Base-by-base conservation (phyloP, 1,140 invertebrate species). In the Laupala kohalensis region DNA sequence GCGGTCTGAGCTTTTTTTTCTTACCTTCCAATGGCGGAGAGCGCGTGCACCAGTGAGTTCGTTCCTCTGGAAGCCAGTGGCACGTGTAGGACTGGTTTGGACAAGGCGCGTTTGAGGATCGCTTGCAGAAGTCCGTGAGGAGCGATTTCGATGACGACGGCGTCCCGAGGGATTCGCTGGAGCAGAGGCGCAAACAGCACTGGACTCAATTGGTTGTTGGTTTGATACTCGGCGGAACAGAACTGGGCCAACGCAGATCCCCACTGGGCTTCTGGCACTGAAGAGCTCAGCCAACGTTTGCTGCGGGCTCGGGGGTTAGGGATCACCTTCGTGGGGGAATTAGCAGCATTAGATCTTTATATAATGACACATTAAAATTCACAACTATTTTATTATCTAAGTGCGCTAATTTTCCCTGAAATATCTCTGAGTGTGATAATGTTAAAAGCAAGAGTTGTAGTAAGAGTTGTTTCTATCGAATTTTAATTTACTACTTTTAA, bases 321-420 rank as follows among this genome's bases (percentile, higher is more conserved):
- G 73, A 88, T 84, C 0, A 87, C 78, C 84, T 86, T 71, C 6
- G 77, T n/a, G n/a, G n/a, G n/a, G n/a, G n/a, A n/a, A n/a, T n/a
- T n/a, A n/a, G n/a, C n/a, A n/a, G n/a, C n/a, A n/a, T n/a, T n/a
- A n/a, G n/a, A n/a, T n/a, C n/a, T n/a, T n/a, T n/a, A n/a, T n/a
- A n/a, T n/a, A n/a, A n/a, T n/a, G n/a, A n/a, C n/a, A n/a, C n/a
- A n/a, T n/a, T n/a, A n/a, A n/a, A n/a, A n/a, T n/a, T n/a, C n/a
- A n/a, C n/a, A n/a, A n/a, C n/a, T n/a, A n/a, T n/a, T n/a, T n/a
- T n/a, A n/a, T n/a, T n/a, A n/a, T n/a, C n/a, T n/a, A n/a, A n/a
- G n/a, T n/a, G n/a, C n/a, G n/a, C n/a, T n/a, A n/a, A n/a, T n/a
- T n/a, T n/a, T n/a, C n/a, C n/a, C n/a, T n/a, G n/a, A n/a, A n/a